These are phyloP conservation scores for Micronycteris hirsuta DNA, from an alignment of 2,113 vertebrate species.

Conservation along the genomic window DNA sequence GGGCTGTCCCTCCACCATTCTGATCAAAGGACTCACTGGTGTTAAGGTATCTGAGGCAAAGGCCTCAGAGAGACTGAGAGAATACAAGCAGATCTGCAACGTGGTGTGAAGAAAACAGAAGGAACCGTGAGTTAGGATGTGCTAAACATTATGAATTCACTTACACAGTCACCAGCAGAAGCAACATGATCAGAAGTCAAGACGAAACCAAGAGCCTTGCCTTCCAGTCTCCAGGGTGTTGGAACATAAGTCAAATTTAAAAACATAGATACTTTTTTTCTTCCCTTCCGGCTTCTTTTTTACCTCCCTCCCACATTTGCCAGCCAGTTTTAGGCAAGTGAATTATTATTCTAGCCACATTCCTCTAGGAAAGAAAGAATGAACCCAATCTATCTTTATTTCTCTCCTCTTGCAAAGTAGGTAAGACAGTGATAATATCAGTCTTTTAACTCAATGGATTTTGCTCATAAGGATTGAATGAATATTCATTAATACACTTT, in stretches of 20 bases:
- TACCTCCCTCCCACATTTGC: not conserved
- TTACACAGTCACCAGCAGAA: not conserved
- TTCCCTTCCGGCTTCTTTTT: not conserved
- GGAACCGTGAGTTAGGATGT: not conserved
- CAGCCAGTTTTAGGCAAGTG: not conserved
- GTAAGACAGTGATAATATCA: not conserved
- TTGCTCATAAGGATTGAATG: conserved; percentile 16
- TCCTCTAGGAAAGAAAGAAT: conserved; percentile 2
- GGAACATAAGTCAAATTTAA: not conserved
- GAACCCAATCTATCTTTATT: conserved; percentile 34
- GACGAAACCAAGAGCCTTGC: not conserved
- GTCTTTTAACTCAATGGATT: conserved; percentile 32
- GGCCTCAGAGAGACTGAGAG: not conserved
- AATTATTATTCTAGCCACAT: conserved; percentile 52
- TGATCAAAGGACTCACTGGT: not conserved
- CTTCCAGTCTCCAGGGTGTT: not conserved
- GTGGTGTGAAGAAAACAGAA: conserved; percentile 41
- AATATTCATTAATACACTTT: not conserved
- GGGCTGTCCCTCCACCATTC: not conserved
- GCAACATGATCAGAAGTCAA: not conserved
- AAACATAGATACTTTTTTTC: not conserved
- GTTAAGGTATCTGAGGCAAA: not conserved
- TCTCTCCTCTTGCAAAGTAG: conserved; percentile 22
- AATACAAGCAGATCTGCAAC: not conserved
- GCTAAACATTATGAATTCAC: not conserved